A percentile compares a stretch with the other conserved stretches of the same genome.
phyloP scores from a whole-genome alignment of 1,140 invertebrate genomes.

The Halictus rubicundus region DNA sequence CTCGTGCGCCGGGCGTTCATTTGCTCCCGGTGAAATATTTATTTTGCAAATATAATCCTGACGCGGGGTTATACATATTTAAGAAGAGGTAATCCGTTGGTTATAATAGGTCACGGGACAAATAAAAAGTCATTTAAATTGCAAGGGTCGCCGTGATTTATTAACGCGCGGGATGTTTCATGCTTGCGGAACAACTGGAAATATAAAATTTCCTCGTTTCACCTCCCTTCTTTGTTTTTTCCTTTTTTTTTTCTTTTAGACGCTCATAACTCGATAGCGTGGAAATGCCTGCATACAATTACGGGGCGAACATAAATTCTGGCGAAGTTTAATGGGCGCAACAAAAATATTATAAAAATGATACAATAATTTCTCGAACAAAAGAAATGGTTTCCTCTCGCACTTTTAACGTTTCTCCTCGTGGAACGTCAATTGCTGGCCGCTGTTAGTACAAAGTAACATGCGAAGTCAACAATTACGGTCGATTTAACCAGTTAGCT shows the following conservation, averaged over 20 bases:
- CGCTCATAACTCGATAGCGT: neutral
- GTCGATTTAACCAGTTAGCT: no score
- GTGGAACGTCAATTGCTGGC: neutral
- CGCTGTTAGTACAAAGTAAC: no score
- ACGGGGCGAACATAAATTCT: no score
- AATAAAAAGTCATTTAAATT: slow-evolving; percentile 46
- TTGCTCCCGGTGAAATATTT: slow-evolving; percentile 21
- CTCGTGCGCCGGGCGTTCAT: neutral
- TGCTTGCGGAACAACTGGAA: slow-evolving; percentile 7
- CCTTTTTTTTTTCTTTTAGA: no score
- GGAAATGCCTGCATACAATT: neutral
- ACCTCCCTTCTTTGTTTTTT: no score
- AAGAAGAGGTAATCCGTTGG: neutral
- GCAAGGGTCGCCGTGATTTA: slow-evolving; percentile 19
- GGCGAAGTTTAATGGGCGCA: no score
- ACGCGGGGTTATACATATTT: slow-evolving; percentile 35
- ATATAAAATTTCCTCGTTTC: neutral
- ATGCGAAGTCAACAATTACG: no score
- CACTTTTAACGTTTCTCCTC: no score
- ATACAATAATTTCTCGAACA: no score
- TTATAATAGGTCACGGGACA: slow-evolving; percentile 21
- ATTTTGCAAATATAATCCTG: slow-evolving; percentile 11
- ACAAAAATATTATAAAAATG: no score
- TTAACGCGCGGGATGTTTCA: slow-evolving; percentile 1
- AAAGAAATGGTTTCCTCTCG: no score